These are phyloP conservation scores for Sterrhoptilus dennistouni DNA, from an alignment of 2,113 vertebrate species.

Conservation along the genomic window DNA sequence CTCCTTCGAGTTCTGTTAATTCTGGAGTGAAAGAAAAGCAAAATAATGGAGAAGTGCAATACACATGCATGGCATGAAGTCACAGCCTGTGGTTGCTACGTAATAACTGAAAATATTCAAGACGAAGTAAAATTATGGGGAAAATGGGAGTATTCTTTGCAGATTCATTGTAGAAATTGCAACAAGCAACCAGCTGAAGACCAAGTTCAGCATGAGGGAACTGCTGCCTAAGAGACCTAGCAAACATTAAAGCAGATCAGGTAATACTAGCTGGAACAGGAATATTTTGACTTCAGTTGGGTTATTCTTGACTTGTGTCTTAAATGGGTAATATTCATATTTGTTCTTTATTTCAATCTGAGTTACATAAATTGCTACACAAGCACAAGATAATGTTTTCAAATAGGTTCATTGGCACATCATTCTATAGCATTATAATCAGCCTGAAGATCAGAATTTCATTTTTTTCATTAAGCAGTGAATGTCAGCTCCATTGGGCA, in stretches of 20 bases:
- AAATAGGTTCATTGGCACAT: constrained; percentile 21
- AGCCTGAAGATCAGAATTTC: not conserved
- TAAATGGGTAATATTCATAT: not conserved
- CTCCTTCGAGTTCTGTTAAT: not conserved
- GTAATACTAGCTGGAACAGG: constrained; percentile 1
- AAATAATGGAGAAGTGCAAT: not conserved
- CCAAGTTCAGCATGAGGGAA: not conserved
- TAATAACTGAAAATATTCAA: not conserved
- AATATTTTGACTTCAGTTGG: constrained; percentile 2
- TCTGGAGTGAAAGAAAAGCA: not conserved
- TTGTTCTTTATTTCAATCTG: constrained; percentile 37
- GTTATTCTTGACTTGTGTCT: constrained; percentile 21
- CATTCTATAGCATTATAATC: constrained; percentile 41
- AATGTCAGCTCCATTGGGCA: constrained; percentile 48
- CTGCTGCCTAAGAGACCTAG: not conserved
- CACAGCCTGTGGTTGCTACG: not conserved
- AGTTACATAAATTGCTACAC: constrained; percentile 50
- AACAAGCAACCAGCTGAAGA: not conserved
- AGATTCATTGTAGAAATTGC: not conserved
- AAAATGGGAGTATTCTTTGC: not conserved
- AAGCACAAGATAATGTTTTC: constrained; percentile 57
- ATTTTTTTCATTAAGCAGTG: constrained; percentile 39
- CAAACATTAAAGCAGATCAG: not conserved
- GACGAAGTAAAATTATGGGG: not conserved
- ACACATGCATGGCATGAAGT: not conserved